A percentile compares a stretch with the other conserved stretches of the same genome.
These are phyloP conservation scores for Pluvialis apricaria DNA, from an alignment of 2,113 vertebrate species.

Conservation along the genomic window DNA sequence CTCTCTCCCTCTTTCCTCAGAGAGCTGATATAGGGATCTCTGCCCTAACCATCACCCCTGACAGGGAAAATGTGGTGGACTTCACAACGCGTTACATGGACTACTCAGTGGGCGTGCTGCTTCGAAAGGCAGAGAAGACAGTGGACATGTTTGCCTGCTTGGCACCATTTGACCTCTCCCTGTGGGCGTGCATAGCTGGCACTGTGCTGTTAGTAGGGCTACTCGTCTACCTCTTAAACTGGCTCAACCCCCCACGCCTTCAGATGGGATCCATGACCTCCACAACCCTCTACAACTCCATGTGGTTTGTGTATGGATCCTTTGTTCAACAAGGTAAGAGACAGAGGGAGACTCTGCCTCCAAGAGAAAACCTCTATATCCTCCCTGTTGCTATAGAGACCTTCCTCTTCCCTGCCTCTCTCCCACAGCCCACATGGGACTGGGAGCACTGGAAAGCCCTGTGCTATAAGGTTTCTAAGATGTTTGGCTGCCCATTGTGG, in stretches of 20 bases:
- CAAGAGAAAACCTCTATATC: fast-evolving
- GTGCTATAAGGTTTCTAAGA: neutral
- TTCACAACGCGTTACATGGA: slow-evolving; percentile 98
- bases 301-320: slow-evolving; percentile 99
- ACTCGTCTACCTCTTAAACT: slow-evolving; percentile 95
- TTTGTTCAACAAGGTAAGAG: slow-evolving; percentile 97
- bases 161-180: slow-evolving; percentile 93
- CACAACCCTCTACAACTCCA: slow-evolving; percentile 97
- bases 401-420: neutral
- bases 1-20: slow-evolving; percentile 64
- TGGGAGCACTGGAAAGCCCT: neutral
- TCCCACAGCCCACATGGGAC: neutral
- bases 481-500: neutral
- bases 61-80: slow-evolving; percentile 95
- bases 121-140: slow-evolving; percentile 92
- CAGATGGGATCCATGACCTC: slow-evolving; percentile 97
- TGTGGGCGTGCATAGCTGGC: slow-evolving; percentile 98
- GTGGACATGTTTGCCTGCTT: slow-evolving; percentile 98
- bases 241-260: slow-evolving; percentile 93
- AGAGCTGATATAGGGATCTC: slow-evolving; percentile 96
- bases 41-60: slow-evolving; percentile 95
- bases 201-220: slow-evolving; percentile 93
- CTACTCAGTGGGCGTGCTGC: slow-evolving; percentile 94
- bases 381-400: neutral
- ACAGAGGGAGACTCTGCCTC: neutral